Percentiles rank a stretch among this genome's conserved stretches.
Conservation (phyloP, 1,140 invertebrate genomes). For the Scaptomyza graminum region DNA sequence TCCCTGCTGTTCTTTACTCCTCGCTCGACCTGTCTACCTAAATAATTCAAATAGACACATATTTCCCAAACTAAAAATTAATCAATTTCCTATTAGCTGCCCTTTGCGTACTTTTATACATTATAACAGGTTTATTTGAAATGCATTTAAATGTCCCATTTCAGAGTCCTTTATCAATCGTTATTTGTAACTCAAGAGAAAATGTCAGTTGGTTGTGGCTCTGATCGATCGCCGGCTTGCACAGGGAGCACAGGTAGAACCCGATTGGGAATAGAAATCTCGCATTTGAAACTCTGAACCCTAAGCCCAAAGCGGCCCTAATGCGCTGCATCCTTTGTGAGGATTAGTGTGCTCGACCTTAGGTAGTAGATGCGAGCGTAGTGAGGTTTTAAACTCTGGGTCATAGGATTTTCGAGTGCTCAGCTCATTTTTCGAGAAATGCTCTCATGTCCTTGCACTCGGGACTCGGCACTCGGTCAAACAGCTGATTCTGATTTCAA, state of each 20-base stretch:
- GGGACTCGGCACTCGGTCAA: slow-evolving; percentile 30
- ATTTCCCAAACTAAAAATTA: neutral
- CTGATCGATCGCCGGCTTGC: slow-evolving; percentile 55
- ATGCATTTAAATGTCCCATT: slow-evolving; percentile 20
- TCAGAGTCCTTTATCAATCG: neutral
- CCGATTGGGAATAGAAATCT: slow-evolving; percentile 16
- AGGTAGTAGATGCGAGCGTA: slow-evolving; percentile 59
- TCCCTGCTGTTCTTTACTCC: no score
- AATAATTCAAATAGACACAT: neutral
- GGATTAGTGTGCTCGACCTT: slow-evolving; percentile 55
- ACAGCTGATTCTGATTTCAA: slow-evolving; percentile 62
- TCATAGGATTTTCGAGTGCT: slow-evolving; percentile 40
- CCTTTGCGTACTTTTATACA: neutral
- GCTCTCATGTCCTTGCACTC: slow-evolving; percentile 20
- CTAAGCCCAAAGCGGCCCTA: slow-evolving; percentile 48
- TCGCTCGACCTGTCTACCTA: neutral
- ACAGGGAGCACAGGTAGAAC: slow-evolving; percentile 33
- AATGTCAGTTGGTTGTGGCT: slow-evolving; percentile 33
- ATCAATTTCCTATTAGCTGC: slow-evolving; percentile 57
- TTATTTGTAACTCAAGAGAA: slow-evolving; percentile 3
- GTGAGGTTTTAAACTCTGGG: slow-evolving; percentile 13
- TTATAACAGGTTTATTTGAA: slow-evolving; percentile 59
- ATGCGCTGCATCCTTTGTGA: slow-evolving; percentile 66
- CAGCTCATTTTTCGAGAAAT: slow-evolving; percentile 54
- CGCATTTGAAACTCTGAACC: slow-evolving; percentile 18